phyloP scores from a whole-genome alignment of 2,113 vertebrate species.

The Eudyptes chrysolophus region DNA sequence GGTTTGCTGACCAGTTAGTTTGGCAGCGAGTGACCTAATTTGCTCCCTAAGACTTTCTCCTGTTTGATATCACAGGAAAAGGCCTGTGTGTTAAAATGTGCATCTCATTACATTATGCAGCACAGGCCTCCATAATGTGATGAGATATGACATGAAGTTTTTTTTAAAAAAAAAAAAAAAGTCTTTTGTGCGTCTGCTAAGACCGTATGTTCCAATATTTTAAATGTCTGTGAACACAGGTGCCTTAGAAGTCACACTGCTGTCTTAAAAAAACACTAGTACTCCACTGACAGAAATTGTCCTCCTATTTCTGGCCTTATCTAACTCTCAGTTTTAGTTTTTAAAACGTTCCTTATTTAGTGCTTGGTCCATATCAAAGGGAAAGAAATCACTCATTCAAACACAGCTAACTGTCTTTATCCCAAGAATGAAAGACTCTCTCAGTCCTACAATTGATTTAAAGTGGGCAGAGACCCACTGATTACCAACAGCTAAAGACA shows the following conservation, averaged over 20 bases:
- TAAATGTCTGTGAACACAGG: neutral
- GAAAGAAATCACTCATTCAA: neutral
- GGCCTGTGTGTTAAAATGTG: conserved; percentile 55
- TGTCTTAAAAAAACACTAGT: neutral
- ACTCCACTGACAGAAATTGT: neutral
- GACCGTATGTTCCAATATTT: conserved; percentile 48
- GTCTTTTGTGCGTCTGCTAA: conserved; percentile 49
- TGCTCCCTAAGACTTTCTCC: neutral
- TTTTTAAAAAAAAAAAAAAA: neutral
- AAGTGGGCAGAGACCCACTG: neutral
- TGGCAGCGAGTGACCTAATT: neutral
- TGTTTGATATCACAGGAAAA: conserved; percentile 17
- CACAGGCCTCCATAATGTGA: conserved; percentile 47
- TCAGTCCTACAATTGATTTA: neutral
- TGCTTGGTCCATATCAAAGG: neutral
- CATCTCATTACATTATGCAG: conserved; percentile 42
- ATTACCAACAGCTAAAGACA: neutral
- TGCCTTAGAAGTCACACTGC: neutral
- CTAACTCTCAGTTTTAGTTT: neutral
- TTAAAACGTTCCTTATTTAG: neutral
- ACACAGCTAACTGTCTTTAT: neutral
- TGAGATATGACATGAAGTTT: conserved; percentile 42
- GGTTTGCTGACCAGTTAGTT: conserved; percentile 47
- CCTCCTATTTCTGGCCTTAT: neutral
- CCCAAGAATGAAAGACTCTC: neutral